phyloP scores from a whole-genome alignment of 2,888 invertebrate genomes.

The Hirtodrosophila cameraria region DNA sequence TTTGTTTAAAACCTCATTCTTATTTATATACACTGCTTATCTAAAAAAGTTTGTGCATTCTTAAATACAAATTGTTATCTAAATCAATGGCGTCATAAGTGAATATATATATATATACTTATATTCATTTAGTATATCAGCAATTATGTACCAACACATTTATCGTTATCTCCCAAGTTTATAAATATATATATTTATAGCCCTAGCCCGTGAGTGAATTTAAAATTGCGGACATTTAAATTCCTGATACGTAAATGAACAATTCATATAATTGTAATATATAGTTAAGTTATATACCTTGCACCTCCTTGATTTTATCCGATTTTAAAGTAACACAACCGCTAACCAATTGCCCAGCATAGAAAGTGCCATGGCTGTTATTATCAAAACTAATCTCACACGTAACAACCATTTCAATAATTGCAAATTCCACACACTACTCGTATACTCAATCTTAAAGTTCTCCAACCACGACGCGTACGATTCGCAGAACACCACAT shows the following conservation, averaged over 20 bases:
- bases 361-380: slow-evolving; percentile 80
- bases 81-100: slow-evolving; percentile 65
- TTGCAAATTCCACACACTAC: background rate
- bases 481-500: slow-evolving; percentile 21
- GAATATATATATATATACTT: slow-evolving; percentile 24
- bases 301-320: slow-evolving; percentile 78
- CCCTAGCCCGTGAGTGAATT: slow-evolving; percentile 4
- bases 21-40: slow-evolving; percentile 52
- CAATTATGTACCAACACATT: slow-evolving; percentile 19
- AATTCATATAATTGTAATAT: background rate
- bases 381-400: slow-evolving; percentile 83
- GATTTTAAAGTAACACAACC: slow-evolving; percentile 74
- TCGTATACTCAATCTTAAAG: slow-evolving; percentile 5
- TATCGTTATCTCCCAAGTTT: slow-evolving; percentile 58
- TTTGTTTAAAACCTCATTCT: slow-evolving; percentile 21
- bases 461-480: background rate
- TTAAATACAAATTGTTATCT: slow-evolving; percentile 32
- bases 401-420: slow-evolving; percentile 77
- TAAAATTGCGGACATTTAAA: slow-evolving; percentile 6
- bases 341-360: slow-evolving; percentile 81
- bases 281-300: slow-evolving; percentile 62
- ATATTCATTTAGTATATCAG: slow-evolving; percentile 35
- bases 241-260: slow-evolving; percentile 19
- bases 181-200: too few relatives aligned
- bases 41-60: slow-evolving; percentile 50